Percentiles rank a stretch among this genome's conserved stretches.
phyloP scores from a whole-genome alignment of 2,113 vertebrate species.

The Rhodinocichla rosea region DNA sequence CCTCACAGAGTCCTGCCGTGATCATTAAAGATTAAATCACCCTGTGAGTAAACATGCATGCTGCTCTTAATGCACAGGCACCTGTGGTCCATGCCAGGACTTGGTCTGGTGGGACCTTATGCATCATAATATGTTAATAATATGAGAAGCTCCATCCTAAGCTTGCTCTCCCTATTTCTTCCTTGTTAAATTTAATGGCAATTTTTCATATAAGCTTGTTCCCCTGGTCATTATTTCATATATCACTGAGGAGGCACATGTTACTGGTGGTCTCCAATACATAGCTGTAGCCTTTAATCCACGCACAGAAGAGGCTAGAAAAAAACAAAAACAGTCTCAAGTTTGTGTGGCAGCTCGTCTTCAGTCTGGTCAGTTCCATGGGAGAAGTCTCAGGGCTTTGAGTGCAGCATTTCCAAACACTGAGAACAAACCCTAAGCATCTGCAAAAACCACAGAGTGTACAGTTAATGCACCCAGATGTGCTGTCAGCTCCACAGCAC shows the following conservation, averaged over 20 bases:
- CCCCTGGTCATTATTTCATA: neutral
- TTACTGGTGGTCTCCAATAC: neutral
- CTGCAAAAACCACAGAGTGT: conserved; percentile 19
- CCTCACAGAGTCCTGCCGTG: neutral
- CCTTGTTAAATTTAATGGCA: neutral
- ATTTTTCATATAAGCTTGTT: neutral
- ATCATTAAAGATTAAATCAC: neutral
- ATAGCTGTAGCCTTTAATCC: neutral
- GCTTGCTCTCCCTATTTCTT: neutral
- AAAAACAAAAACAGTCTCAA: rapidly evolving
- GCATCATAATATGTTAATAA: neutral
- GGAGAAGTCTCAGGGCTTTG: neutral
- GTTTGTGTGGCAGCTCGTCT: neutral
- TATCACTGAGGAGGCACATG: neutral
- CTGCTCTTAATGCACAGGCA: neutral
- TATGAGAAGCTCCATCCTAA: neutral
- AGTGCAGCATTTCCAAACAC: neutral
- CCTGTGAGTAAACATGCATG: neutral
- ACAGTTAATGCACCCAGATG: conserved; percentile 64
- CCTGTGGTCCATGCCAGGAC: neutral
- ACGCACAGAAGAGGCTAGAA: neutral
- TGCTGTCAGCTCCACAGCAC: conserved; percentile 48
- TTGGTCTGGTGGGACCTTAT: neutral
- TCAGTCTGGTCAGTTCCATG: neutral
- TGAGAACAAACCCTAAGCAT: conserved; percentile 36